phyloP scores from a whole-genome alignment of 2,113 vertebrate genomes.

The Tretioscincus oriximinensis region DNA sequence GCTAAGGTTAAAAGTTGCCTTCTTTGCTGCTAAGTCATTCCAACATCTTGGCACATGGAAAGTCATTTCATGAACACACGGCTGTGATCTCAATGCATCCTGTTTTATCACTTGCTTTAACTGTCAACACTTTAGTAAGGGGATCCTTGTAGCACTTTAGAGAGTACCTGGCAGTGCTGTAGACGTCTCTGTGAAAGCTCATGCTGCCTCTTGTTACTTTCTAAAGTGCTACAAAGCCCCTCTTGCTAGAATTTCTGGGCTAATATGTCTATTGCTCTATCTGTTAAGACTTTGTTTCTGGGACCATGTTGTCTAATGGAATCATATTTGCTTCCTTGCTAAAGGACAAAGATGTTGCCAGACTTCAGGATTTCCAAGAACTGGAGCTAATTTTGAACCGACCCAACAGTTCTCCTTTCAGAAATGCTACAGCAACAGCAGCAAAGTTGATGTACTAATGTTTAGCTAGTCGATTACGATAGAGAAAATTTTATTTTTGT shows the following conservation, averaged over 20 bases:
- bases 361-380: constrained; percentile 90
- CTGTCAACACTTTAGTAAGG: not conserved
- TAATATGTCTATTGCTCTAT: no score
- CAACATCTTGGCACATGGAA: not conserved
- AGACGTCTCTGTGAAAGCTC: no score
- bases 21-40: not conserved
- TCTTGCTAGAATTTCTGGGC: no score
- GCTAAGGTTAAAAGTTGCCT: not conserved
- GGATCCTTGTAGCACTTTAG: no score
- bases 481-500: constrained; percentile 47
- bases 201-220: no score
- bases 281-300: not conserved
- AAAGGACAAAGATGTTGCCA: constrained; percentile 90
- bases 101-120: constrained; percentile 14
- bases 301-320: not conserved
- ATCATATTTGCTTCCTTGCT: constrained; percentile 1
- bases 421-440: constrained; percentile 59
- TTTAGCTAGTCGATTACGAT: not conserved
- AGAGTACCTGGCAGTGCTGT: no score
- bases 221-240: no score
- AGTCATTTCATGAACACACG: not conserved
- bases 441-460: constrained; percentile 81
- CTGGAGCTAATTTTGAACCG: constrained; percentile 82
- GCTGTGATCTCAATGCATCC: not conserved
- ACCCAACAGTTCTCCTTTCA: constrained; percentile 71